Base-by-base conservation (phyloP, 2,113 vertebrate species). In the Sprattus sprattus region DNA sequence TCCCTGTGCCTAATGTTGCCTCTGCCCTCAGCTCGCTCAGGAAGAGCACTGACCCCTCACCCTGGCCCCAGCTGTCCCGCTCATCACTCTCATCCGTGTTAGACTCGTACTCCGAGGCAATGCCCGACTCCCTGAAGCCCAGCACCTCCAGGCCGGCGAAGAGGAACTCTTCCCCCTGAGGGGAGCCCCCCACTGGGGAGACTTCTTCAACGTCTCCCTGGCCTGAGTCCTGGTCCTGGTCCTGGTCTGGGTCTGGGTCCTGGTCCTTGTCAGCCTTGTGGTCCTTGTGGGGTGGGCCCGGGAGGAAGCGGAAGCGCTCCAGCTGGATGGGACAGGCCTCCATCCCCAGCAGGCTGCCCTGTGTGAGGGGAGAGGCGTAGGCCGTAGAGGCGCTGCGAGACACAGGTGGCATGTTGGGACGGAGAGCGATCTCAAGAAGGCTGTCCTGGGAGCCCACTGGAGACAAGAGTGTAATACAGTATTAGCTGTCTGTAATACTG, bases 401-500 rank as follows among this genome's bases (percentile, higher is more conserved):
- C 75, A 94, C 87, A 0, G 94, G 92, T 49, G 96, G 94, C 71
- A 93, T 94, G 39, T 95, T 97, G 28, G 97, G 94, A 22, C 98
- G 97, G 92, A 97, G 98, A 52, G 97, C 97, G 92, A 99, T 99
- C 94, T 99, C 98, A 92, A 99, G 93, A 90, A 99, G 95, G 89
- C 98, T 99, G 95, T 99, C 98, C 94, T 98, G 97, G 71, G 98
- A 99, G 78, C 97, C 97, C 92, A 96, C 98, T 99, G 92, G 32
- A 91, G 60, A 89, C 88, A 39, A 64, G 5, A 81, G 60, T 71
- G 39, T 28, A 0, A 67, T 25, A 85, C 3, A 16, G 16, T 54
- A 15, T 54, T 18, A 54, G 3, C 47, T 49, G 16, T 4, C 16
- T 18, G 50, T 54, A 11, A 2, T 49, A 49, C 47, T 49, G 47